Base-by-base conservation (phyloP, 1,140 invertebrate genomes). In the Brachionus asplanchnoidis region DNA sequence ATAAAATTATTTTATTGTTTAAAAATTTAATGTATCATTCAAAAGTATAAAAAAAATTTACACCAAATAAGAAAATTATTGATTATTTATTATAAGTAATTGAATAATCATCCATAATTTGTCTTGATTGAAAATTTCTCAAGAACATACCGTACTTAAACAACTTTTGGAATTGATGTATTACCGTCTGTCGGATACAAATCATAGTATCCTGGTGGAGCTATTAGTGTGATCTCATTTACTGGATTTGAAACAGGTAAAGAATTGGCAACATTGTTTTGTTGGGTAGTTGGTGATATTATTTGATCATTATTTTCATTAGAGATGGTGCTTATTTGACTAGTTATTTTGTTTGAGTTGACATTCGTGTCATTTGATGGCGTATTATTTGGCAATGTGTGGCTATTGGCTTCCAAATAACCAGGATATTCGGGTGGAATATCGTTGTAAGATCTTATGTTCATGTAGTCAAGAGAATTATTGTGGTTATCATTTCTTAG, bases 241-340 rank as follows among this genome's bases (percentile, higher is more conserved):
- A 42, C n/a, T 17, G 4, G 17, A 8, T 40, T 73, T 14, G 68
- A 40, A 73, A 40, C 68, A 7, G 32, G 5, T 6, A 73, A 17
- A 12, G 23, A 40, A 73, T 26, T 68, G 12, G 65, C 5, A 11
- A 40, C 20, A 42, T 73, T 36, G 3, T 36, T 42, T 36, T 42
- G 68, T 23, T 73, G 66, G 6, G 6, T n/a, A 68, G 36, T 42
- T 20, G 9, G 8, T 17, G 32, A 3, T 42, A 42, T 42, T 4
- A 73, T 4, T 40, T 73, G 68, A 73, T 42, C 32, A 40, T 9
- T 36, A 42, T 28, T 77, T 26, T 77, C 73, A 32, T 17, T 77
- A 12, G 73, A 77, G 28, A 77, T 77, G 12, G 73, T 77, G 32
- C 73, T 77, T 77, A 77, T 77, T 77, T 50, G 73, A 77, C 36